A percentile compares a stretch with the other conserved stretches of the same genome.
Conservation (phyloP, 2,888 invertebrate genomes). For the Eupithecia insigniata region DNA sequence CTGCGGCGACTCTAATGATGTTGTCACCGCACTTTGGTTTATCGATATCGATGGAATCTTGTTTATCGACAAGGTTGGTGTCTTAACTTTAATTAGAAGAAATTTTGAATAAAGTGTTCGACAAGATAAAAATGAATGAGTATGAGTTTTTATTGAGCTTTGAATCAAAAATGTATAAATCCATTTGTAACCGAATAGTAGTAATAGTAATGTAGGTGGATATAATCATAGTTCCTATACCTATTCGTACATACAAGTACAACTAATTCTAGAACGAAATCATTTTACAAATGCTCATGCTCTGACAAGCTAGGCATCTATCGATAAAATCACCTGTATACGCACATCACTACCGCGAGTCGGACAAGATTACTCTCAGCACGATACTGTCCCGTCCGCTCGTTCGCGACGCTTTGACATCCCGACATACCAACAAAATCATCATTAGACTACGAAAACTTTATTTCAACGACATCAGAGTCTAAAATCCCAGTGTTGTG, state of each 20-base stretch:
- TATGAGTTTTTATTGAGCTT: background rate
- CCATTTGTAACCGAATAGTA: background rate
- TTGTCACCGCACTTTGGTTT: constrained; percentile 54
- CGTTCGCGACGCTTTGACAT: constrained; percentile 84
- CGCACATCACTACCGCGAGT: constrained; percentile 67
- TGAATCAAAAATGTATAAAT: background rate
- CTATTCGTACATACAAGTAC: background rate
- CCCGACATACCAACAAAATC: constrained; percentile 68
- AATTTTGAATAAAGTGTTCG: background rate
- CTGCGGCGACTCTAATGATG: constrained; percentile 78
- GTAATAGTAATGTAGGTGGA: too few relatives aligned
- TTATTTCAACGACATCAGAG: constrained; percentile 46
- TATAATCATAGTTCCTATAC: background rate
- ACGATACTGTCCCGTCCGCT: constrained; percentile 83
- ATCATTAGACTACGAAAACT: constrained; percentile 44
- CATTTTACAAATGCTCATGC: background rate
- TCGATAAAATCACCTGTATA: constrained; percentile 42
- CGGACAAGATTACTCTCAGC: constrained; percentile 83
- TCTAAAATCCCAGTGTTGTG: constrained; percentile 39
- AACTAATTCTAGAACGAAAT: background rate
- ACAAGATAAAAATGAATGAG: too few relatives aligned
- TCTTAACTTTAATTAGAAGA: background rate
- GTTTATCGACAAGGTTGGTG: background rate
- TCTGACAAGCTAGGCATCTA: background rate
- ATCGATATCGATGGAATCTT: constrained; percentile 56